These are phyloP conservation scores for Epinotia nisella DNA, from an alignment of 2,888 invertebrate genomes.

Conservation along the genomic window DNA sequence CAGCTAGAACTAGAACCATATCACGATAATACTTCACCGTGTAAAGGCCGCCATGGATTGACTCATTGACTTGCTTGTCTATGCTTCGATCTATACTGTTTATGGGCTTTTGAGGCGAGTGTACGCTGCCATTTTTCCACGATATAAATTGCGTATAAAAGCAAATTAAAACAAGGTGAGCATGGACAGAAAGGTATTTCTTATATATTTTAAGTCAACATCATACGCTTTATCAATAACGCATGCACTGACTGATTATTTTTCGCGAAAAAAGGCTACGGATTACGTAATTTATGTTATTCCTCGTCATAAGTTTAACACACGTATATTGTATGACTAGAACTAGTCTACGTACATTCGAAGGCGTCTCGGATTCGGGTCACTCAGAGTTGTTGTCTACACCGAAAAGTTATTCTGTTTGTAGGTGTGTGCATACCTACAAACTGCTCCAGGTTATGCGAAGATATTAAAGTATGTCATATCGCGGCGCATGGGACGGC, in stretches of 20 bases:
- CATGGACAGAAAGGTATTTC: slow-evolving; percentile 68
- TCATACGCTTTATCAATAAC: slow-evolving; percentile 59
- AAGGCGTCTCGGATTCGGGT: slow-evolving; percentile 69
- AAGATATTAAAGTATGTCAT: slow-evolving; percentile 80
- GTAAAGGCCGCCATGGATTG: too few species aligned
- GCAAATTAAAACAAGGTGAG: slow-evolving; percentile 74
- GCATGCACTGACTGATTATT: slow-evolving; percentile 61
- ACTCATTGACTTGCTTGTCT: neutral
- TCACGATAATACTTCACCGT: too few species aligned
- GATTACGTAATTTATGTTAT: slow-evolving; percentile 82
- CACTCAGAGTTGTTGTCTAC: slow-evolving; percentile 82
- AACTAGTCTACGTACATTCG: slow-evolving; percentile 60
- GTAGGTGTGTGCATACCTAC: slow-evolving; percentile 87
- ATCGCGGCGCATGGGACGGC: slow-evolving; percentile 80
- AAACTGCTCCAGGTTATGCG: slow-evolving; percentile 85
- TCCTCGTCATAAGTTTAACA: slow-evolving; percentile 69
- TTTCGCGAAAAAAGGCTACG: slow-evolving; percentile 62
- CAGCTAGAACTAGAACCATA: too few species aligned
- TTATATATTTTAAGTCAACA: slow-evolving; percentile 51
- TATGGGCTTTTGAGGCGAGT: slow-evolving; percentile 66
- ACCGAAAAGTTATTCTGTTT: slow-evolving; percentile 89
- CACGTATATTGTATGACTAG: slow-evolving; percentile 66
- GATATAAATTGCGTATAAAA: slow-evolving; percentile 62
- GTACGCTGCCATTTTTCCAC: slow-evolving; percentile 81
- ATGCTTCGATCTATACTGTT: slow-evolving; percentile 55